Evolutionary conservation across 2,113 vertebrate genomes (phyloP).

Genomic region (Eclectus roratus): DNA sequence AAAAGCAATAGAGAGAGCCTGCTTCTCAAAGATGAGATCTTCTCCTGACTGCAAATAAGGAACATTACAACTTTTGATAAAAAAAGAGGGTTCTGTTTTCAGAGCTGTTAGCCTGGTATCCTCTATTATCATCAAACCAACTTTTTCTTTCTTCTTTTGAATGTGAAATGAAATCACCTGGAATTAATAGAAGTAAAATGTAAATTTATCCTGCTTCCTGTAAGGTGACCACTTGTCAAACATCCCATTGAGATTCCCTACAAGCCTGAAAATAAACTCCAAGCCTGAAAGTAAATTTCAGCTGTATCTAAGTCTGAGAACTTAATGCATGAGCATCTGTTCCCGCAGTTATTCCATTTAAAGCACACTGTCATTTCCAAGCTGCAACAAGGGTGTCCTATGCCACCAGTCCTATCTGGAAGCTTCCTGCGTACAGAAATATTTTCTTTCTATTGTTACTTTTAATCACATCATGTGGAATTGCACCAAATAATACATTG

Average conservation of each 20-base stretch:
- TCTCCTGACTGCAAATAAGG: not conserved
- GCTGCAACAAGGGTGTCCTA: not conserved
- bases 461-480: not conserved
- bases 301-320: not conserved
- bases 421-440: not conserved
- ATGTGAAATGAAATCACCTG: not conserved
- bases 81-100: not conserved
- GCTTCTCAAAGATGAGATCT: not conserved
- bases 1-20: not conserved
- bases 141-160: not conserved
- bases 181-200: not conserved
- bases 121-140: not conserved
- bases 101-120: not conserved
- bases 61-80: not conserved
- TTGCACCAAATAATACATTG: not conserved
- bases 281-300: conserved; percentile 12
- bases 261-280: not conserved
- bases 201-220: not conserved
- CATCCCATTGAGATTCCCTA: not conserved
- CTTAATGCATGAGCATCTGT: conserved; percentile 16
- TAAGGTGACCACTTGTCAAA: conserved; percentile 27
- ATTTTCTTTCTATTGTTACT: not conserved
- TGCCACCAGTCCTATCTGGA: not conserved
- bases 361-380: not conserved
- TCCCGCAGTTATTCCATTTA: not conserved